phyloP scores from a whole-genome alignment of 2,888 invertebrate genomes.

The Dysmachus trigonus region DNA sequence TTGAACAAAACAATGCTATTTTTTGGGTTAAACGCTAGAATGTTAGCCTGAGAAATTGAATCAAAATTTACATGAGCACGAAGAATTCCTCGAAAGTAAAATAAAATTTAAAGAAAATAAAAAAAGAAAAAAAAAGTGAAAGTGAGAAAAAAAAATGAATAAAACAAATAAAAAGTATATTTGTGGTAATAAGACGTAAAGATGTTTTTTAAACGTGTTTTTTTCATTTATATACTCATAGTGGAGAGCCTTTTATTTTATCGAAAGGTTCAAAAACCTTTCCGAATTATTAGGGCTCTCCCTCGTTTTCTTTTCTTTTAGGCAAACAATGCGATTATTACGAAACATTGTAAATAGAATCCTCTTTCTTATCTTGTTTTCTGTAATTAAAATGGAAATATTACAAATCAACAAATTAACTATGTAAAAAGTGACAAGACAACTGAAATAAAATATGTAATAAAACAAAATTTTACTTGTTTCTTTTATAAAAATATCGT shows the following conservation, averaged over 20 bases:
- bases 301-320: slow-evolving; percentile 10
- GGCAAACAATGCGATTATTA: slow-evolving; percentile 14
- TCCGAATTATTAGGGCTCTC: not conserved
- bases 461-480: not conserved
- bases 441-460: slow-evolving; percentile 27
- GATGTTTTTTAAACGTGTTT: slow-evolving; percentile 2
- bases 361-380: slow-evolving; percentile 18
- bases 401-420: slow-evolving; percentile 15
- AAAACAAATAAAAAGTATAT: slow-evolving; percentile 12
- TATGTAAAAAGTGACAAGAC: slow-evolving; percentile 28
- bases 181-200: slow-evolving; percentile 33
- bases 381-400: slow-evolving; percentile 24
- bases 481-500: not conserved
- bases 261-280: not conserved
- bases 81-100: slow-evolving; percentile 36
- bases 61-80: slow-evolving; percentile 42
- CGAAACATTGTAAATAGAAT: slow-evolving; percentile 31
- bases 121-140: not conserved
- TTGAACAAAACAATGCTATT: not conserved
- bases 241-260: not conserved
- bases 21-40: slow-evolving; percentile 4
- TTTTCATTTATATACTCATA: not conserved
- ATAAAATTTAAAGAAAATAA: not conserved
- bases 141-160: not conserved
- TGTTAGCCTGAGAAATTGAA: not conserved